Percentiles rank a stretch among this genome's conserved stretches.
These are phyloP conservation scores for Merluccius polli DNA, from an alignment of 2,797 vertebrate genomes.

Conservation along the genomic window DNA sequence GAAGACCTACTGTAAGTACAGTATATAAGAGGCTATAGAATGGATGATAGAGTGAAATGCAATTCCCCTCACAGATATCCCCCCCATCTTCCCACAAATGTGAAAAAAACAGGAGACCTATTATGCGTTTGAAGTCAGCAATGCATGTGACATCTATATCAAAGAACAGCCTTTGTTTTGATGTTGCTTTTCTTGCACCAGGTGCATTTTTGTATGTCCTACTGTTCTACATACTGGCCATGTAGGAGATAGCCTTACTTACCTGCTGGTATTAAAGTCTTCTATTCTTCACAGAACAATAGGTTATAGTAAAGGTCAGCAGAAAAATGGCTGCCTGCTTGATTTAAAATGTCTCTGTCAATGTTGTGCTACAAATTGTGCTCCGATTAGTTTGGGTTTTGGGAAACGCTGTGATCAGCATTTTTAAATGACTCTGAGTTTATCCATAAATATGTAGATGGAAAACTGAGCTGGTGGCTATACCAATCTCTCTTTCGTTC, in stretches of 20 bases:
- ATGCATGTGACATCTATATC: background rate
- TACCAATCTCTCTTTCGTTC: constrained; percentile 24
- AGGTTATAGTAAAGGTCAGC: constrained; percentile 28
- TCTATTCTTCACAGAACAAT: constrained; percentile 30
- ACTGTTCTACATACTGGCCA: constrained; percentile 18
- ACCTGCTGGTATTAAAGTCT: constrained; percentile 14
- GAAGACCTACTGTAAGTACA: constrained; percentile 97
- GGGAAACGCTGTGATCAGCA: constrained; percentile 44
- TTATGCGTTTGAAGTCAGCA: background rate
- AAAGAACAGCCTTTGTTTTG: constrained; percentile 5
- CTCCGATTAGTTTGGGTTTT: constrained; percentile 37
- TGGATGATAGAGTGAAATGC: background rate
- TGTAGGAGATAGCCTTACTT: constrained; percentile 22
- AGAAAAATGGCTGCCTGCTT: constrained; percentile 11
- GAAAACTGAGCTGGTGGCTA: constrained; percentile 30
- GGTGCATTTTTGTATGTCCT: constrained; percentile 20
- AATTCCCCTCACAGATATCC: background rate
- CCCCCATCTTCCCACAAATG: too few species aligned
- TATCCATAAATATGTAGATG: constrained; percentile 51
- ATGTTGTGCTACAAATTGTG: constrained; percentile 31
- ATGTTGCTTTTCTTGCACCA: constrained; percentile 21
- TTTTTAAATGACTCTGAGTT: constrained; percentile 43
- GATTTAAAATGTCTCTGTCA: constrained; percentile 39
- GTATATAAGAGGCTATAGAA: background rate
- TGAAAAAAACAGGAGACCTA: background rate